Conservation (phyloP, 2,888 invertebrate species). For the Phymatocera aterrima region DNA sequence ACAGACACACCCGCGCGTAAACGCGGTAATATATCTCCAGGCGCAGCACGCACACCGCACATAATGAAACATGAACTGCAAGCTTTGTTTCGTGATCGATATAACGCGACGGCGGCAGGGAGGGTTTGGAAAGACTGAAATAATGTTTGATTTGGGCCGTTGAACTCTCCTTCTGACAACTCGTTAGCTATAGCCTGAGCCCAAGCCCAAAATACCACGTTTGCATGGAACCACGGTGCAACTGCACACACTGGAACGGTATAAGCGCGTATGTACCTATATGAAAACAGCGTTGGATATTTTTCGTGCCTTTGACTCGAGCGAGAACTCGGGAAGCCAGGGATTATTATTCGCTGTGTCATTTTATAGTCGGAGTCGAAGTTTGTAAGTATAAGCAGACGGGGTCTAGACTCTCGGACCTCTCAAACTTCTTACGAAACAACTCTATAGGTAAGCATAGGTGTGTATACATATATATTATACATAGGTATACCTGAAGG, state of each 20-base stretch:
- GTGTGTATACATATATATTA: too few relatives aligned
- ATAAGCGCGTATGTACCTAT: background rate
- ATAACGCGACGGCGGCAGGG: conserved; percentile 49
- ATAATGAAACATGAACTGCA: background rate
- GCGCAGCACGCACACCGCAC: background rate
- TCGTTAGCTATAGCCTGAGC: background rate
- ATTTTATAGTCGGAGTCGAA: conserved; percentile 28
- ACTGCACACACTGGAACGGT: background rate
- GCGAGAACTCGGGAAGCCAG: background rate
- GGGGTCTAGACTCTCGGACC: conserved; percentile 37
- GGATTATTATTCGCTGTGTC: conserved; percentile 3
- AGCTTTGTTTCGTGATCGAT: conserved; percentile 57
- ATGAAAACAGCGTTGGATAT: conserved; percentile 4
- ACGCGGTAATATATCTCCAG: conserved; percentile 12
- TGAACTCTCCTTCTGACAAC: conserved; percentile 57
- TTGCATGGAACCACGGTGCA: background rate
- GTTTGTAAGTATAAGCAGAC: conserved; percentile 36
- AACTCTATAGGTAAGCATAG: too few relatives aligned
- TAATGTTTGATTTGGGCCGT: conserved; percentile 64
- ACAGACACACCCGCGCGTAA: background rate
- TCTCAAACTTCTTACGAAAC: conserved; percentile 42
- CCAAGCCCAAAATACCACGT: background rate
- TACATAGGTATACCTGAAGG: too few relatives aligned
- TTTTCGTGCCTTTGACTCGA: background rate
- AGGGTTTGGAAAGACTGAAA: background rate